Evolutionary conservation across 2,113 vertebrate species (phyloP), one percentile per base, ranked within the genome.

Genomic region (Podilymbus podiceps): DNA sequence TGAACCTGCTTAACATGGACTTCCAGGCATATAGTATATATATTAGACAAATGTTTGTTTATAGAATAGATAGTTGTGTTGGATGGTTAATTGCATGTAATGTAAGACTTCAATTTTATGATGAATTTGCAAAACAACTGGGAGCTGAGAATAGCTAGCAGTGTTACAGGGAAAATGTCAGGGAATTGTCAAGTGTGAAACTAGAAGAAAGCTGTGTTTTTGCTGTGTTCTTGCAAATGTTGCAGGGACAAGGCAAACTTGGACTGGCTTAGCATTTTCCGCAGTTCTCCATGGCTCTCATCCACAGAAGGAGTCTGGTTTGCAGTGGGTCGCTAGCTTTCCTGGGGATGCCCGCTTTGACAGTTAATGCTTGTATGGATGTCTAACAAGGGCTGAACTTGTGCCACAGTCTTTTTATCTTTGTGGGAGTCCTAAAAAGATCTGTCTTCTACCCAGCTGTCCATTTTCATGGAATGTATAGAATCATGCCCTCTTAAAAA

Each of bases 151-250:
- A 59, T 89, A 94, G 93, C 86, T 83, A 85, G 15, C 38, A 89
- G 64, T 4, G 11, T 72, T 92, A 82, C 3, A 97, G 96, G 95
- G 97, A 97, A 93, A 98, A 98, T 98, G 98, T 98, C 98, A 98
- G 96, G 97, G 90, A 98, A 98, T 98, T 98, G 98, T 98, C 98
- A 98, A 98, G 95, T 98, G 93, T 97, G 97, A 95, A 95, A 96
- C 84, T 95, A 97, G 88, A 95, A 68, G 87, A 89, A 92, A 82
- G 73, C 60, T 75, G 23, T 85, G 58, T 68, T 95, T 95, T 89
- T 92, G 69, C 74, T 78, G 66, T 62, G 20, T 71, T 90, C 94
- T 76, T 91, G 68, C 55, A 94, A 75, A 88, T 92, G 72, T 93
- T 2, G 5, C 60, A 69, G 85, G 85, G 74, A 85, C 21, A 13